These are phyloP conservation scores for Sebastes baramenuke DNA, from an alignment of 2,797 vertebrate species.

Conservation along the genomic window DNA sequence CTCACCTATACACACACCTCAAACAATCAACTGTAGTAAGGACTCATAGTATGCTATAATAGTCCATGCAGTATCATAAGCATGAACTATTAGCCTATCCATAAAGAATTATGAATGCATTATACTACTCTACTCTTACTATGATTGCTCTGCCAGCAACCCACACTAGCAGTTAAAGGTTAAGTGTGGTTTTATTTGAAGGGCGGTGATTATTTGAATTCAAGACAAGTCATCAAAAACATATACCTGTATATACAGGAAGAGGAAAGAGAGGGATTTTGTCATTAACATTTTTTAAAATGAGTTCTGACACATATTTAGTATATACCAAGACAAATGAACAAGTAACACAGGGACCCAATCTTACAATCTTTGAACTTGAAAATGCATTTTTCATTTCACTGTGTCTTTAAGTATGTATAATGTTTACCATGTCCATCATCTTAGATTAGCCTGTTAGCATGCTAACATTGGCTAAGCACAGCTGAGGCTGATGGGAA, in stretches of 20 bases:
- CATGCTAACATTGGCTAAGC: not conserved
- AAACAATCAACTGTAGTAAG: no score
- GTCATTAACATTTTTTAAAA: not conserved
- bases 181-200: not conserved
- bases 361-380: not conserved
- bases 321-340: not conserved
- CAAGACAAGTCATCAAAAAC: no score
- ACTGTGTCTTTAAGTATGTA: not conserved
- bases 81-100: no score
- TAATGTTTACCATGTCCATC: not conserved
- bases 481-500: not conserved
- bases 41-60: no score
- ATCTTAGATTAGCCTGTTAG: not conserved
- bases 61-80: no score
- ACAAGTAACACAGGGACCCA: not conserved
- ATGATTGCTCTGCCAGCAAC: no score
- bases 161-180: no score
- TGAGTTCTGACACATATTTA: not conserved
- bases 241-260: not conserved
- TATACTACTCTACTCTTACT: no score
- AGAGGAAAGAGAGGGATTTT: not conserved
- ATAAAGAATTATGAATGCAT: no score
- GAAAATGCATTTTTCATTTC: not conserved
- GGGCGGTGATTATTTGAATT: rapidly evolving
- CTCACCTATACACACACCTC: no score